Evolutionary conservation across 2,888 invertebrate genomes (phyloP).

Genomic region (Drosophila pseudotakahashii): DNA sequence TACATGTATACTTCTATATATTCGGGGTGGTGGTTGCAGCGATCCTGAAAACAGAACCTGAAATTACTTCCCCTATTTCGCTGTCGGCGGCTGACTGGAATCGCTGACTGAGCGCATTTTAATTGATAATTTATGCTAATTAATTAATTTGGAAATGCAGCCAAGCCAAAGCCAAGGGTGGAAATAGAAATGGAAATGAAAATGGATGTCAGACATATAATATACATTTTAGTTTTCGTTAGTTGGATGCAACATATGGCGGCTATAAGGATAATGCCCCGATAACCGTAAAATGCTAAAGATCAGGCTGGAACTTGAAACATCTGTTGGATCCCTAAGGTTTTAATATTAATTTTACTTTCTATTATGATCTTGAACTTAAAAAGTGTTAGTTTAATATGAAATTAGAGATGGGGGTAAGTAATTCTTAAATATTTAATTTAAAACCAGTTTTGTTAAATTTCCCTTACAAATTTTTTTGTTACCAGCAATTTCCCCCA

Average conservation of each 20-base stretch:
- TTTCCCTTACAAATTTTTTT: no score
- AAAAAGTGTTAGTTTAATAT: no score
- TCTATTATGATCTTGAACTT: neutral
- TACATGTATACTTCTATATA: neutral
- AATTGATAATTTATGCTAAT: constrained; percentile 78
- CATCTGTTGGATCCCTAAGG: constrained; percentile 2
- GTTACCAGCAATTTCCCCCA: no score
- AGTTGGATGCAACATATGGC: constrained; percentile 20
- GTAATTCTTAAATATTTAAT: no score
- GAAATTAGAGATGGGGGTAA: no score
- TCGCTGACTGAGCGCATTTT: constrained; percentile 56
- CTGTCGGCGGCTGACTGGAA: constrained; percentile 4
- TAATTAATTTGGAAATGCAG: constrained; percentile 56
- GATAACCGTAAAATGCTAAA: constrained; percentile 10
- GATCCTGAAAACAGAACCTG: constrained; percentile 15
- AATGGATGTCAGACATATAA: neutral
- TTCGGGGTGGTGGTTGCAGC: constrained; percentile 28
- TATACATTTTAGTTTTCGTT: neutral
- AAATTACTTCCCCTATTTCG: constrained; percentile 10
- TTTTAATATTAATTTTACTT: neutral
- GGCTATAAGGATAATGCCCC: constrained; percentile 21
- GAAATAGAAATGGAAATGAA: constrained; percentile 13
- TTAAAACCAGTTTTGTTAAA: no score
- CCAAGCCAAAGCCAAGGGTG: constrained; percentile 22
- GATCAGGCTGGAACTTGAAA: constrained; percentile 1